Base-by-base conservation (phyloP, 2,888 invertebrate species). In the Cancer borealis region DNA sequence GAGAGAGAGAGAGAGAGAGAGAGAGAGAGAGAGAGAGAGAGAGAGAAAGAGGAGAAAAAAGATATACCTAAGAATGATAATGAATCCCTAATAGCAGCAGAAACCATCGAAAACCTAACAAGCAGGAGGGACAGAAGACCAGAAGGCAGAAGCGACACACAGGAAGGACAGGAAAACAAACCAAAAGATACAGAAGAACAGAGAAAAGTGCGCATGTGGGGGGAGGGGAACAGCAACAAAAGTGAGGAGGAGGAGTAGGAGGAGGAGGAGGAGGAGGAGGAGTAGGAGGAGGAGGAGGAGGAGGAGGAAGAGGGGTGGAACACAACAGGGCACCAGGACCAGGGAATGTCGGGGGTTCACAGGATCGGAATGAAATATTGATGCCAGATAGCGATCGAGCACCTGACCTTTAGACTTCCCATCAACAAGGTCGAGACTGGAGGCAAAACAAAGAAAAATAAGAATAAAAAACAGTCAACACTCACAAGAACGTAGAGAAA, bases 261-360 rank as follows among this genome's bases (percentile, higher is more conserved):
- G 66, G 66, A 66, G n/a, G 66, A 66, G 66, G 66, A 66, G 66
- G n/a, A 66, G 66, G 66, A 66, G n/a, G n/a, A 66, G n/a, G 66
- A 66, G 66, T n/a, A 66, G 66, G 66, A 66, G 66, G n/a, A 66
- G 66, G n/a, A 66, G 66, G 66, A 66, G 66, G n/a, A 66, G 66
- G 66, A 66, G 66, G 66, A 66, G n/a, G 66, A 66, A n/a, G 66
- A 66, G 4, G 21, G n/a, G 66, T 2, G n/a, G 66, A 14, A 66
- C n/a, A 66, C 17, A 14, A 54, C 54, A 54, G 54, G 54, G 54
- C 54, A 54, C 54, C 54, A 54, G 21, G 66, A 21, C n/a, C n/a
- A 21, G 21, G 26, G 30, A 79, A 79, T 79, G 79, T 79, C 79
- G 79, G 26, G 26, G 79, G 79, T 79, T 79, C 79, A 79, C 30